Base-by-base conservation (phyloP, 1,140 invertebrate genomes). In the Drosophila persimilis region DNA sequence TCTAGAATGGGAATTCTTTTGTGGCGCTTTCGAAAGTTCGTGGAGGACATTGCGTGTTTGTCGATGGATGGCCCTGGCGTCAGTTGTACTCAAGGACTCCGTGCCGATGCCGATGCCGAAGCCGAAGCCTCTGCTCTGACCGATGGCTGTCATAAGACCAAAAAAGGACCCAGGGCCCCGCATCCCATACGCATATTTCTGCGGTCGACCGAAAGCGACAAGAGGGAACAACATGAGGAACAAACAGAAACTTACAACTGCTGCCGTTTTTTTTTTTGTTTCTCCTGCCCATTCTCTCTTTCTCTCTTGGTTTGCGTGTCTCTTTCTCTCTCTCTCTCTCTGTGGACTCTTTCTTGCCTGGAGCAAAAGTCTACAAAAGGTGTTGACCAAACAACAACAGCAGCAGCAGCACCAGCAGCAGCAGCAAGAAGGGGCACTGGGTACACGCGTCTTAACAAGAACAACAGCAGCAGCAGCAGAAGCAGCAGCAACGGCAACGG, bases 311-410 rank as follows among this genome's bases (percentile, higher is more conserved):
- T 5, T 5, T 24, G 24, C 24, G 24, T 24, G 24, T 31, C 35
- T 11, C 35, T 39, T 13, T 13, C 31, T 35, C 31, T 35, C 31
- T 35, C 31, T 39, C 35, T 13, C 35, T 39, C 35, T 35, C 9
- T 39, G 35, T 39, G 35, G 35, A 39, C 70, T 58, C 81, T 76
- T 83, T 76, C 57, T 80, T 70, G 83, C 81, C 81, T 74, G 80
- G 39, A 88, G 81, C 83, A 65, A 86, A 73, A 81, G 81, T 86
- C 81, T 86, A 88, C 81, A 86, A 86, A 86, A 86, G 81, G 81
- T 86, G 81, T 85, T 85, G 81, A 71, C 83, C 81, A 85, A 85
- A 83, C 75, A 78, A 52, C 79, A 81, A 59, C 71, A 57, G 45
- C 60, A 63, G 45, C 55, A 52, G 43, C 53, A 47, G n/a, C 72